These are phyloP conservation scores for Otolemur crassicaudatus DNA, from an alignment of 2,797 vertebrate genomes.

Conservation along the genomic window DNA sequence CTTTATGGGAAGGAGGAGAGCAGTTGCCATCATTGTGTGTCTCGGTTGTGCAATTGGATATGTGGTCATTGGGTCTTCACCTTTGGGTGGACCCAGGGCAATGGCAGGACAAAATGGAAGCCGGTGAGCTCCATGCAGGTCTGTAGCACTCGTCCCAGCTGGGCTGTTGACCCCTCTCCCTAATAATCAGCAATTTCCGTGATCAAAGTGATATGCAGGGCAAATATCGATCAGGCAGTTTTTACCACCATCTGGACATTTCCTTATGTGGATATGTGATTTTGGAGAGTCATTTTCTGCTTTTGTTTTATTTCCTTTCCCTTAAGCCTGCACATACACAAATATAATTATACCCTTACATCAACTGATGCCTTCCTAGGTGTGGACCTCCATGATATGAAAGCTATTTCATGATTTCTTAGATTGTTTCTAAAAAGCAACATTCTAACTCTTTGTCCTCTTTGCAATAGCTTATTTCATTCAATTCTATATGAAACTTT, in stretches of 20 bases:
- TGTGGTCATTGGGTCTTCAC: not conserved
- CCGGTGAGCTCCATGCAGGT: not conserved
- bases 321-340: not conserved
- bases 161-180: not conserved
- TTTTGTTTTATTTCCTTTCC: slow-evolving; percentile 11
- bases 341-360: not conserved
- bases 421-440: not conserved
- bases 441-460: not conserved
- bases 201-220: not conserved
- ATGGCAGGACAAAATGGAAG: not conserved
- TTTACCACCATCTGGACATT: not conserved
- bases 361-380: not conserved
- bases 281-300: slow-evolving; percentile 10
- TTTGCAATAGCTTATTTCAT: slow-evolving; percentile 15
- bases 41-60: not conserved
- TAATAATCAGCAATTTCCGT: not conserved
- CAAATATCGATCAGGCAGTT: not conserved
- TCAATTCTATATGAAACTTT: slow-evolving; percentile 46
- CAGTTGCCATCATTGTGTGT: not conserved
- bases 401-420: not conserved
- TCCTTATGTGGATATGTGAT: not conserved
- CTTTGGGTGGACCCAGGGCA: not conserved
- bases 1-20: not conserved
- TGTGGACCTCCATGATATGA: not conserved
- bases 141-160: not conserved